Base-by-base conservation (phyloP, 2,888 invertebrate species). In the Tachina grossa region DNA sequence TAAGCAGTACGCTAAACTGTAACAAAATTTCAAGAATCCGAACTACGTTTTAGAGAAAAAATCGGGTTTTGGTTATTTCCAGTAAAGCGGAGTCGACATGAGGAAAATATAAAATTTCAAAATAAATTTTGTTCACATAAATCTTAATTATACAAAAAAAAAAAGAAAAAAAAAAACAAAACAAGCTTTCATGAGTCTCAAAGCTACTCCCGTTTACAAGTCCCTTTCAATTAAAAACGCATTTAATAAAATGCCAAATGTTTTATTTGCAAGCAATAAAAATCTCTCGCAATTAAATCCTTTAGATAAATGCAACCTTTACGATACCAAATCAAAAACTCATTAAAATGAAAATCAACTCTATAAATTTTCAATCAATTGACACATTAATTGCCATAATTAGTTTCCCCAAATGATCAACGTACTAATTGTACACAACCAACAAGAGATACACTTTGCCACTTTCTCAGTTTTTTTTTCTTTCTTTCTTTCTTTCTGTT, bases 311-410 rank as follows among this genome's bases (percentile, higher is more conserved):
- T 59, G 75, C 81, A 81, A 75, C 22, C 49, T 83, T 83, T 72
- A 57, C 83, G 81, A 81, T 77, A 77, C 39, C 83, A 71, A 82
- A 82, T 82, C 82, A 76, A 82, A 76, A 71, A 77, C 71, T 77
- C 82, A 83, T 83, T 78, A 83, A 83, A 85, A 72, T 11, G 47
- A 76, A 80, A 80, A 79, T 79, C 83, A 85, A 83, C 79, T 83
- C 79, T 22, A 85, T 85, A 85, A 85, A 85, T 85, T 85, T 76
- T 76, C 83, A 80, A 83, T 83, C 83, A 83, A 85, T 71, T 85
- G 85, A 85, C 85, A 85, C 83, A 72, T 85, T 85, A 85, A 85
- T 85, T 85, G 85, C 83, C 83, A 85, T 85, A 83, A 85, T 85
- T 85, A 85, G 85, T 85, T 82, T 57, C 69, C 72, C 63, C 45